Conservation (phyloP, 2,113 vertebrate species). For the Perca flavescens region DNA sequence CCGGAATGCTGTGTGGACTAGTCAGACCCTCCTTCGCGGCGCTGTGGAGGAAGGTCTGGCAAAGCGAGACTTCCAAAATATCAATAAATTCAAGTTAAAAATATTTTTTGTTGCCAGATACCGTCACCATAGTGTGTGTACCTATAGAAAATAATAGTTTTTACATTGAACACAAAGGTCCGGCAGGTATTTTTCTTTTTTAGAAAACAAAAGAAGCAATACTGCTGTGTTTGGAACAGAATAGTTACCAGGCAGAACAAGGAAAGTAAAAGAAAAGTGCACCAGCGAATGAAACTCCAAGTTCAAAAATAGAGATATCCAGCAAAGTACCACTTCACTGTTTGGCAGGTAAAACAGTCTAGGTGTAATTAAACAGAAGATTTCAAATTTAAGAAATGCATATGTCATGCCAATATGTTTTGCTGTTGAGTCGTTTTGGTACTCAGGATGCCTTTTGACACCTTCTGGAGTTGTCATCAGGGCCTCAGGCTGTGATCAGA, state of each 20-base stretch:
- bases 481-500: slow-evolving; percentile 15
- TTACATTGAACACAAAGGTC: background rate
- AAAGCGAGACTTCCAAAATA: no score
- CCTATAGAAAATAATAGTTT: background rate
- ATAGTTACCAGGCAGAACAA: background rate
- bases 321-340: background rate
- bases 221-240: background rate
- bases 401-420: background rate
- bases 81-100: background rate
- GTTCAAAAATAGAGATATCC: background rate
- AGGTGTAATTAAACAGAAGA: background rate
- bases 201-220: background rate
- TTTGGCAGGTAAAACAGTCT: background rate
- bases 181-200: background rate
- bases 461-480: background rate
- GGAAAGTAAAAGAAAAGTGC: background rate
- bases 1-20: no score
- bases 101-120: background rate
- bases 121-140: background rate
- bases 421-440: background rate
- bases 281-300: background rate
- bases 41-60: no score
- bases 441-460: background rate
- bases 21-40: no score
- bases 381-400: background rate